These are phyloP conservation scores for Epizoanthus rinbou DNA, from an alignment of 92 coral and sea anemone species.

Conservation along the genomic window DNA sequence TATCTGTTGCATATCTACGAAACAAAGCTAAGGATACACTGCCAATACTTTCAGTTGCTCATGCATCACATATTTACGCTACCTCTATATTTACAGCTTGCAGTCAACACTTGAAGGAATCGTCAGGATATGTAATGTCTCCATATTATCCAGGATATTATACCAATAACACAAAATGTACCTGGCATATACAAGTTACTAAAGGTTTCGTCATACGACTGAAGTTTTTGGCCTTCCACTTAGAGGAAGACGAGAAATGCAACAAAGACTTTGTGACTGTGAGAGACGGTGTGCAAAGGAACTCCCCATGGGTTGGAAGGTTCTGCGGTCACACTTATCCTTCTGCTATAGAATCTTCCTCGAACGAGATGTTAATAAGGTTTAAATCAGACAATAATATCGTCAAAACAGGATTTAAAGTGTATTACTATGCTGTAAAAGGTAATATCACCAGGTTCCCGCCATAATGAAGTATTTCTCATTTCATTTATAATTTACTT, in stretches of 20 bases:
- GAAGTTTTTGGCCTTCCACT: slow-evolving; percentile 50
- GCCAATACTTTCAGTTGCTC: no score
- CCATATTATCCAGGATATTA: slow-evolving; percentile 79
- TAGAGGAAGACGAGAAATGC: slow-evolving; percentile 60
- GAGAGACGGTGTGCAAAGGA: slow-evolving; percentile 42
- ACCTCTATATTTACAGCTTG: slow-evolving; percentile 35
- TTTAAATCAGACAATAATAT: slow-evolving; percentile 49
- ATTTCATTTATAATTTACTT: no score
- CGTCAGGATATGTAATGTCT: slow-evolving; percentile 66
- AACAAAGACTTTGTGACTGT: slow-evolving; percentile 58
- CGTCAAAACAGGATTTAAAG: slow-evolving; percentile 62
- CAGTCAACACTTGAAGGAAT: slow-evolving; percentile 22
- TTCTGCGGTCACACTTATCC: slow-evolving; percentile 77
- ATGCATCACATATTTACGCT: no score
- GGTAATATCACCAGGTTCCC: slow-evolving; percentile 3
- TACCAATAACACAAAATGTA: slow-evolving; percentile 47
- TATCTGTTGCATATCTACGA: no score
- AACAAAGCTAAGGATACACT: no score
- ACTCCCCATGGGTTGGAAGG: slow-evolving; percentile 42
- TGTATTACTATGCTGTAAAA: slow-evolving; percentile 33
- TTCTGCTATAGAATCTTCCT: slow-evolving; percentile 44
- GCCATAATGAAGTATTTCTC: no score
- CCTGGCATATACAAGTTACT: slow-evolving; percentile 66
- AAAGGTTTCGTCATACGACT: slow-evolving; percentile 62
- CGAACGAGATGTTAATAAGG: slow-evolving; percentile 48